A percentile compares a stretch with the other conserved stretches of the same genome.
Evolutionary conservation across 2,888 invertebrate species (phyloP).

Genomic region (Falcaria lacertinaria): DNA sequence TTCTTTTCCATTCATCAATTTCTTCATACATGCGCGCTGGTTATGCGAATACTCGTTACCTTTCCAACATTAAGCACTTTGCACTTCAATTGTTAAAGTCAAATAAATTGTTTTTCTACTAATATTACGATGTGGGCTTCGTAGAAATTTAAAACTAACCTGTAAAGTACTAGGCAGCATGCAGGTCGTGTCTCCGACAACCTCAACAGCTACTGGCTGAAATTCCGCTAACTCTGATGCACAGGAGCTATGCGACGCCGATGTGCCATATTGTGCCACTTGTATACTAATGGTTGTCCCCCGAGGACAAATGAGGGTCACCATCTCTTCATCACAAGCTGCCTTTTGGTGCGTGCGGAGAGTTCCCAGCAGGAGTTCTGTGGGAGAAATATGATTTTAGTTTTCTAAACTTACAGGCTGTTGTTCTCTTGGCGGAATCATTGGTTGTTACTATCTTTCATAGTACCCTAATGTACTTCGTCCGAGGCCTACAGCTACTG

Average conservation of each 20-base stretch:
- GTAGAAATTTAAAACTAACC: constrained; percentile 76
- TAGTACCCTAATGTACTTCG: too few species aligned
- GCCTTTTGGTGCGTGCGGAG: constrained; percentile 94
- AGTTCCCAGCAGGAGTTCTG: constrained; percentile 94
- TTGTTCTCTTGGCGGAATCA: too few species aligned
- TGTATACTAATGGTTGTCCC: constrained; percentile 95
- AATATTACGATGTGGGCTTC: background rate
- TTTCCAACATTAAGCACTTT: too few species aligned
- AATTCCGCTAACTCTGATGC: constrained; percentile 72
- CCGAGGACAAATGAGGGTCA: constrained; percentile 92
- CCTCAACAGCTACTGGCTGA: constrained; percentile 72
- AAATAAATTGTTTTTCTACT: too few species aligned
- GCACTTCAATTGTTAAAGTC: too few species aligned
- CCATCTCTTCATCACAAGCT: constrained; percentile 94
- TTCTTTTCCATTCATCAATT: too few species aligned
- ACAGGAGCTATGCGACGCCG: constrained; percentile 71
- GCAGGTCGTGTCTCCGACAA: constrained; percentile 84
- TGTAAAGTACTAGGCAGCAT: constrained; percentile 88
- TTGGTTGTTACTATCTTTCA: too few species aligned
- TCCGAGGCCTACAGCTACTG: too few species aligned
- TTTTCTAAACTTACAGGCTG: background rate
- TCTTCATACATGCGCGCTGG: too few species aligned
- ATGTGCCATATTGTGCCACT: constrained; percentile 92
- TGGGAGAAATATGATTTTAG: constrained; percentile 12
- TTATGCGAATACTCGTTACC: too few species aligned